Evolutionary conservation across 1,140 invertebrate species (phyloP).

Genomic region (Ips typographus): DNA sequence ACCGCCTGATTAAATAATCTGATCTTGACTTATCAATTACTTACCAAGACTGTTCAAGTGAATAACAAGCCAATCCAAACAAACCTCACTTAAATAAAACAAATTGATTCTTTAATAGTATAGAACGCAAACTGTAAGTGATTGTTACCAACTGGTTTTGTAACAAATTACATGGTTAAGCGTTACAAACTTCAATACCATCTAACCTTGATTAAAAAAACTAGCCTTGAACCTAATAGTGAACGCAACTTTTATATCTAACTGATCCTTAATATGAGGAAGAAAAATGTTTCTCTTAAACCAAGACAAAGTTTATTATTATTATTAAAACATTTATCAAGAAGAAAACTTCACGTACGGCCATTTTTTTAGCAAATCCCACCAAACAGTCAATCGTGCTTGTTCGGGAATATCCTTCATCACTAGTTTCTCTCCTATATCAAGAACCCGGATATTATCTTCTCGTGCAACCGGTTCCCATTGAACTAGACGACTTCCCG

Average conservation of each 20-base stretch:
- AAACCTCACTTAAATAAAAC: no score
- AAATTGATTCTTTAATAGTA: no score
- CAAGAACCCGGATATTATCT: conserved; percentile 11
- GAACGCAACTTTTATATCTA: neutral
- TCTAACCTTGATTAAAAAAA: no score
- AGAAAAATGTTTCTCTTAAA: neutral
- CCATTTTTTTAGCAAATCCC: conserved; percentile 10
- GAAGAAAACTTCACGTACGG: conserved; percentile 1
- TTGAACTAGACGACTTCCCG: neutral
- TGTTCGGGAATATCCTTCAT: conserved; percentile 16
- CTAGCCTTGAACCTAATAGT: neutral
- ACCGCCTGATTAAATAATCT: no score
- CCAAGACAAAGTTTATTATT: neutral
- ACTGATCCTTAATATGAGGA: neutral
- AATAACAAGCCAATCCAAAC: no score
- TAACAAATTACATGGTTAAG: no score
- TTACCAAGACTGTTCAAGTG: no score
- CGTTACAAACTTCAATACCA: no score
- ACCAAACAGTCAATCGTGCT: conserved; percentile 16
- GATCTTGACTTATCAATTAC: no score
- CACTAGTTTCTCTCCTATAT: conserved; percentile 26
- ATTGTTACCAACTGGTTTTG: no score
- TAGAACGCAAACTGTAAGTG: no score
- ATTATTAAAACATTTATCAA: neutral
- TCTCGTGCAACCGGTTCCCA: conserved; percentile 22